Evolutionary conservation across 1,140 invertebrate genomes (phyloP), one percentile per base, ranked within the genome.

Genomic region (Heliconius nattereri): DNA sequence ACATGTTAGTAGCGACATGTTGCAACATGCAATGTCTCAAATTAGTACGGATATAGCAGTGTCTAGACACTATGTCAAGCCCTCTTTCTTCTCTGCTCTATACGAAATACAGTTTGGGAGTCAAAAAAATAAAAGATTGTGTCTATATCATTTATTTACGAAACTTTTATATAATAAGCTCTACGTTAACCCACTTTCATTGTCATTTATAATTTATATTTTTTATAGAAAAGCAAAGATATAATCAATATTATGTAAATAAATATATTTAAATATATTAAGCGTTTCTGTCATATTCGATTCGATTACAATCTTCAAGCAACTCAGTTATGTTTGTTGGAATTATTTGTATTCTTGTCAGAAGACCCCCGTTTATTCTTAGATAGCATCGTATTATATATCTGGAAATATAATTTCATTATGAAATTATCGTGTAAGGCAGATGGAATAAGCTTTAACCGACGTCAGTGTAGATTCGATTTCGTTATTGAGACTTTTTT

Each of bases 351-450:
- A 66, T 29, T 26, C 60, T 29, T 76, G 3, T 76, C 75, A 20
- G 29, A 16, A 7, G 57, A 66, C 1, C 26, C 45, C 19, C 37
- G 72, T 79, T 82, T 83, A 8, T 78, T 70, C 75, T 85, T 86
- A 8, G 80, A 79, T 49, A 86, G 76, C 81, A 86, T 82, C 26
- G 85, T 86, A 37, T 85, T 86, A 45, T 85, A 86, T 70, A 86
- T 77, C 85, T 86, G 79, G 7, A 80, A 83, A 78, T 54, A 70
- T 60, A 26, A 29, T 29, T 66, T 66, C 26, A 29, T 66, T 66
- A 29, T 66, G 26, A 66, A 29, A 26, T 29, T 8, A 13, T 19
- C 5, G 16, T 49, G 16, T 19, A 13, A 49, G 5, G 49, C 6
- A 40, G 40, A 40, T 40, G 11, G 37, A 40, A 40, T 11, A 40